Evolutionary conservation across 2,113 vertebrate species (phyloP).

Genomic region (Rattus rattus): DNA sequence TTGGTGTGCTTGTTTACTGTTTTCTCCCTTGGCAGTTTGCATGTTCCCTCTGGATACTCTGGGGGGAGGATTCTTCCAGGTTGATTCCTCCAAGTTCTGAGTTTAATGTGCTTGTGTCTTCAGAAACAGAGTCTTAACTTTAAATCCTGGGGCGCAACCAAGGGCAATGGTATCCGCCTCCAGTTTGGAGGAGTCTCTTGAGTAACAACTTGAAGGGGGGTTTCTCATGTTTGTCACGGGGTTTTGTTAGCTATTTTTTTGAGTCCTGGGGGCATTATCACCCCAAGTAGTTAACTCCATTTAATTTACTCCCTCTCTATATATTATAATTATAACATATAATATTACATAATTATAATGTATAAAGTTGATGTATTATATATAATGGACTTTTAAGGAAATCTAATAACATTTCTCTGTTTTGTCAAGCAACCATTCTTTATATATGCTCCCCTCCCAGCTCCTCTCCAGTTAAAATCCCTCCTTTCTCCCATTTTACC

Average conservation of each 20-base stretch:
- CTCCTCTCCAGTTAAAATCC: not conserved
- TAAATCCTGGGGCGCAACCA: not conserved
- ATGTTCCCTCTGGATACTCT: not conserved
- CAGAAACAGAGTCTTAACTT: not conserved
- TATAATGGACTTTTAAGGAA: not conserved
- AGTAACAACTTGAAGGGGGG: not conserved
- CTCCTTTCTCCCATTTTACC: not conserved
- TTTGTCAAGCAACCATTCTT: not conserved
- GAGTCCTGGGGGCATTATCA: not conserved
- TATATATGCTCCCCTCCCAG: accelerated
- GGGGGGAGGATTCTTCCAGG: not conserved
- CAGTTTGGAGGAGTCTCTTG: not conserved
- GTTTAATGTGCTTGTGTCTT: not conserved
- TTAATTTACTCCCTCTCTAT: not conserved
- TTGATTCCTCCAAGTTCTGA: not conserved
- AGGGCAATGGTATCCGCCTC: not conserved
- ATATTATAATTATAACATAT: not conserved
- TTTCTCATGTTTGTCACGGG: not conserved
- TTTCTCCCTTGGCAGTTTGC: not conserved
- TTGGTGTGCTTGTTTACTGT: not conserved
- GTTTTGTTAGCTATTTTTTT: not conserved
- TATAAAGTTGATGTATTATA: not conserved
- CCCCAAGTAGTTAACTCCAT: not conserved
- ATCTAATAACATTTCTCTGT: not conserved
- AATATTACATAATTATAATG: too few relatives aligned